These are phyloP conservation scores for Morus bassanus DNA, from an alignment of 2,797 vertebrate genomes.

Conservation along the genomic window DNA sequence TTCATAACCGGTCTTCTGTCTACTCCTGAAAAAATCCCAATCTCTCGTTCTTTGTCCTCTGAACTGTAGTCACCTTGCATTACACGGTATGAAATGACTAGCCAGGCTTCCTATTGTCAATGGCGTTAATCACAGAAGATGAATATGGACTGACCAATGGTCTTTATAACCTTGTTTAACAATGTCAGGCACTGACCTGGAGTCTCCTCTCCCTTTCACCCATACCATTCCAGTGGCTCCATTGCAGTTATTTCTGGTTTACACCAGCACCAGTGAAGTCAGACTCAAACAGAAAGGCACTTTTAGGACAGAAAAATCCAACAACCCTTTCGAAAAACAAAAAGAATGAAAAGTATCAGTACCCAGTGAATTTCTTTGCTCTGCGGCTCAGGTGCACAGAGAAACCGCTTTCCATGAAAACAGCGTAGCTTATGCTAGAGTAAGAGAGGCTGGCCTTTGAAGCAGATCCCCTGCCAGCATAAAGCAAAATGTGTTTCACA, in stretches of 20 bases:
- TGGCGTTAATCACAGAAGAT: conserved; percentile 4
- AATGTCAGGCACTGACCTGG: not conserved
- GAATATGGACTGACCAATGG: conserved; percentile 10
- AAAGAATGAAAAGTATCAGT: not conserved
- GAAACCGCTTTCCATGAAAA: not conserved
- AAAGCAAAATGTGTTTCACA: not conserved
- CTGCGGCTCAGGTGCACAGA: not conserved
- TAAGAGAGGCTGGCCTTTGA: not conserved
- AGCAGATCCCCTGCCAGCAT: not conserved
- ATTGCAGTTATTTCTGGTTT: not conserved
- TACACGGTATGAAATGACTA: conserved; percentile 36
- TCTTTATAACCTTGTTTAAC: conserved; percentile 13
- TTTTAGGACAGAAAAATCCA: not conserved
- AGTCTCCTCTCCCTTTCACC: not conserved
- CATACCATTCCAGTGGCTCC: not conserved
- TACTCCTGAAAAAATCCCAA: not conserved
- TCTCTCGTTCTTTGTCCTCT: conserved; percentile 21
- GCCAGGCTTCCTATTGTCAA: conserved; percentile 23
- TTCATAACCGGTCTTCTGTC: conserved; percentile 17
- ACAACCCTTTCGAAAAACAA: not conserved
- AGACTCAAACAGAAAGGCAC: not conserved
- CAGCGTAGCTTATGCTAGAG: not conserved
- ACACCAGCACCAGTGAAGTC: not conserved
- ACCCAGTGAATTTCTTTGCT: not conserved
- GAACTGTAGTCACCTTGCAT: conserved; percentile 51